These are phyloP conservation scores for Drosophila mimetica DNA, from an alignment of 2,888 invertebrate species.

Conservation along the genomic window DNA sequence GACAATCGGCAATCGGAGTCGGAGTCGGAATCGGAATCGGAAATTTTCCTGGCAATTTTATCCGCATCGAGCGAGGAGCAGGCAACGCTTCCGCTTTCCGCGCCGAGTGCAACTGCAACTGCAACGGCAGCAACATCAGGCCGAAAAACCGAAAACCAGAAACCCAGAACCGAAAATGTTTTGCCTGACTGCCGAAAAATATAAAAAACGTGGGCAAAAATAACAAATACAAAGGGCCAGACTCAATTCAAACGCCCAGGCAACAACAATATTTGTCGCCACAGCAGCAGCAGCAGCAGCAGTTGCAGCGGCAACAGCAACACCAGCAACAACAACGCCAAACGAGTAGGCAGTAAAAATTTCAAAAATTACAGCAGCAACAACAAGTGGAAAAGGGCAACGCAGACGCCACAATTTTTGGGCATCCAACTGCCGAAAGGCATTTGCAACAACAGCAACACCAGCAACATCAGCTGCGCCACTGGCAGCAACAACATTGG, in stretches of 20 bases:
- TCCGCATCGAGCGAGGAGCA: constrained; percentile 44
- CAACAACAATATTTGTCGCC: constrained; percentile 37
- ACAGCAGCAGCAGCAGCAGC: constrained; percentile 25
- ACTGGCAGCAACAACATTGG: constrained; percentile 5
- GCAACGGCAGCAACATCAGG: constrained; percentile 60
- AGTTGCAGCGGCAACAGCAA: constrained; percentile 20
- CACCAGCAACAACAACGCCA: constrained; percentile 34
- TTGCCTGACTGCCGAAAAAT: constrained; percentile 71
- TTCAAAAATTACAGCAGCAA: constrained; percentile 34
- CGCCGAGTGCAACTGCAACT: constrained; percentile 75
- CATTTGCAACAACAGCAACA: constrained; percentile 37
- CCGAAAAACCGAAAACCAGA: constrained; percentile 50
- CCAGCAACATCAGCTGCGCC: constrained; percentile 23
- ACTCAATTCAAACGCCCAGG: constrained; percentile 35
- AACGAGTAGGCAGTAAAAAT: constrained; percentile 30
- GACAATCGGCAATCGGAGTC: background rate
- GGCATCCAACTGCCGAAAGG: constrained; percentile 52
- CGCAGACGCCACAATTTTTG: constrained; percentile 50
- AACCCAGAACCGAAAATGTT: constrained; percentile 64
- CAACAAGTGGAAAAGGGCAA: constrained; percentile 40
- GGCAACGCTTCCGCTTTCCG: constrained; percentile 76
- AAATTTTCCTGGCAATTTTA: background rate
- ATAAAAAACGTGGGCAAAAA: constrained; percentile 21
- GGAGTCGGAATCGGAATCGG: no score
- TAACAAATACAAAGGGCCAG: constrained; percentile 52